A percentile compares a stretch with the other conserved stretches of the same genome.
phyloP scores from a whole-genome alignment of 1,140 invertebrate genomes.

The Aradophagus sp. region DNA sequence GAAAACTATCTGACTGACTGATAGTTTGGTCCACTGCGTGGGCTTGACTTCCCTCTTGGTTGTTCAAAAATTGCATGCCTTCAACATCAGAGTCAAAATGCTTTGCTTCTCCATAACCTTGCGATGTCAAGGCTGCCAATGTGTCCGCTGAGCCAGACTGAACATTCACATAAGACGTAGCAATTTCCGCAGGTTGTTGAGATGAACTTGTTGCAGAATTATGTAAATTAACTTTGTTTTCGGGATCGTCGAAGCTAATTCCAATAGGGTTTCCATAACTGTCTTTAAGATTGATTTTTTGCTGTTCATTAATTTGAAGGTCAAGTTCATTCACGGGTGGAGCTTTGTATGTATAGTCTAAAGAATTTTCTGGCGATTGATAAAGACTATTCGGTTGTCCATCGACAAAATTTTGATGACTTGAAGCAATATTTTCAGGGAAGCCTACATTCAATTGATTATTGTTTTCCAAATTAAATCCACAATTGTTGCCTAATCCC shows the following conservation, averaged over 20 bases:
- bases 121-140: constrained; percentile 57
- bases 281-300: constrained; percentile 63
- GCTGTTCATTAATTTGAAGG: constrained; percentile 58
- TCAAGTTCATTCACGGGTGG: constrained; percentile 65
- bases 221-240: constrained; percentile 51
- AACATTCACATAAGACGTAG: constrained; percentile 7
- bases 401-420: constrained; percentile 20
- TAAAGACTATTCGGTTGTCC: constrained; percentile 25
- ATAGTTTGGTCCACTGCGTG: constrained; percentile 59
- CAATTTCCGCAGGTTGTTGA: constrained; percentile 33
- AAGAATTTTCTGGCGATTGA: constrained; percentile 34
- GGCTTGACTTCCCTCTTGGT: constrained; percentile 62
- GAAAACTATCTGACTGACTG: constrained; percentile 75
- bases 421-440: constrained; percentile 5
- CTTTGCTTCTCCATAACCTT: constrained; percentile 60
- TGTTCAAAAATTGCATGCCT: constrained; percentile 63
- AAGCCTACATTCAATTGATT: constrained; percentile 20
- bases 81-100: constrained; percentile 58
- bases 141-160: constrained; percentile 53
- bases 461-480: constrained; percentile 42
- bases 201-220: constrained; percentile 19
- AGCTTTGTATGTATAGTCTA: constrained; percentile 31
- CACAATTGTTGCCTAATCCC: constrained; percentile 57
- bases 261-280: constrained; percentile 69
- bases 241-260: constrained; percentile 46